Evolutionary conservation across 1,140 invertebrate genomes (phyloP).

Genomic region (Ceratina calcarata): DNA sequence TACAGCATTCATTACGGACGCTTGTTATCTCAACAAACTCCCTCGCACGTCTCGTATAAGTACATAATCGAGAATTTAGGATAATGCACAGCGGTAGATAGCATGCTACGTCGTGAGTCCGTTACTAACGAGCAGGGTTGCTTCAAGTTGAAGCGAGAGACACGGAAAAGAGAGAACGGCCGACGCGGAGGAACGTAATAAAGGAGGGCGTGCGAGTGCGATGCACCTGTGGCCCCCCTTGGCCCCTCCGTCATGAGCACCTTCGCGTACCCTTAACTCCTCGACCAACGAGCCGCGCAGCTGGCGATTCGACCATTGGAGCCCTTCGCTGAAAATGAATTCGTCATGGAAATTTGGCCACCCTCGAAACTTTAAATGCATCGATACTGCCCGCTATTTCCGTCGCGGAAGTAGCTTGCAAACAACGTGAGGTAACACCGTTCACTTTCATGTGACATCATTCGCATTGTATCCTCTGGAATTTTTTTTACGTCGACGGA

Average conservation of each 20-base stretch:
- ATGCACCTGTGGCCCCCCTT: constrained; percentile 71
- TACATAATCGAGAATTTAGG: constrained; percentile 14
- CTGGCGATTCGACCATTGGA: too few species aligned
- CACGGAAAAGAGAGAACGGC: constrained; percentile 42
- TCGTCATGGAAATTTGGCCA: constrained; percentile 44
- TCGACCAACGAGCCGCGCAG: not conserved
- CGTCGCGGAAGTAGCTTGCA: constrained; percentile 25
- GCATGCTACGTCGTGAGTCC: not conserved
- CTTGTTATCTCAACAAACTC: constrained; percentile 1
- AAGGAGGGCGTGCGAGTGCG: constrained; percentile 68
- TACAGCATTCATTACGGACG: too few species aligned
- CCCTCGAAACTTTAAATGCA: constrained; percentile 34
- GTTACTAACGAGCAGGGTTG: constrained; percentile 19
- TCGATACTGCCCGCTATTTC: constrained; percentile 27
- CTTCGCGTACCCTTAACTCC: constrained; percentile 42
- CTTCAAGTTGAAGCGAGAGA: not conserved
- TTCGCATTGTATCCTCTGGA: not conserved
- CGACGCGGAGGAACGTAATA: constrained; percentile 58
- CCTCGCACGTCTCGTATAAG: not conserved
- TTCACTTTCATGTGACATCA: not conserved
- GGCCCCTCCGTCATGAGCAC: constrained; percentile 7
- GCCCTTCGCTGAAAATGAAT: constrained; percentile 26
- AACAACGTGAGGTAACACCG: not conserved
- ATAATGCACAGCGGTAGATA: not conserved
- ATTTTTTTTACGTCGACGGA: not conserved